phyloP scores from a whole-genome alignment of 2,888 invertebrate species.

The Zaprionus obscuricornis region DNA sequence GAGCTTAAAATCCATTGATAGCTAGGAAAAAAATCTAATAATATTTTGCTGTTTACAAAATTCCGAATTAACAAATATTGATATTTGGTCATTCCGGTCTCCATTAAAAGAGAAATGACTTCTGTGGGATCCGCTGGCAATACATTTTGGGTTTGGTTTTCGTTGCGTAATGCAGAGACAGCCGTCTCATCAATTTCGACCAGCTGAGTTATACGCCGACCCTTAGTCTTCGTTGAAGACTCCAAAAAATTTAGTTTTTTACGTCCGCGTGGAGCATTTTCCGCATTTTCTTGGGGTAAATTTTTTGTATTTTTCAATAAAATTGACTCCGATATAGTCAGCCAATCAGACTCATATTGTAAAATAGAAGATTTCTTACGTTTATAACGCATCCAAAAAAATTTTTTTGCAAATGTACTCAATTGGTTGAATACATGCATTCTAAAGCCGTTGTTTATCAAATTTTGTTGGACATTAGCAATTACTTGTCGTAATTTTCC shows the following conservation, averaged over 20 bases:
- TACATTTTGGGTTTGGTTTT: neutral
- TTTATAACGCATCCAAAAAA: neutral
- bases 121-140: conserved; percentile 12
- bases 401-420: conserved; percentile 3
- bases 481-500: conserved; percentile 13
- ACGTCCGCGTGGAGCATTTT: no score
- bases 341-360: conserved; percentile 14
- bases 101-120: conserved; percentile 30
- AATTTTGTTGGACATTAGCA: conserved; percentile 17
- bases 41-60: conserved; percentile 28
- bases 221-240: conserved; percentile 2
- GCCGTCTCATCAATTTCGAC: conserved; percentile 15
- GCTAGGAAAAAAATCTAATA: conserved; percentile 18
- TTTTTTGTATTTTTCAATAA: conserved; percentile 13
- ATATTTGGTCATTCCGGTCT: conserved; percentile 21
- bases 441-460: conserved; percentile 7
- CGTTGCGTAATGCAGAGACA: conserved; percentile 24
- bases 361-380: conserved; percentile 4
- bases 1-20: conserved; percentile 6
- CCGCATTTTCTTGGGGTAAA: conserved; percentile 9
- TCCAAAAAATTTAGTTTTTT: no score
- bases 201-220: conserved; percentile 9
- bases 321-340: conserved; percentile 7
- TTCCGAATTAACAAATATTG: conserved; percentile 26
- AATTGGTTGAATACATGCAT: conserved; percentile 4